Base-by-base conservation (phyloP, 2,888 invertebrate genomes). In the Eulithis testata region DNA sequence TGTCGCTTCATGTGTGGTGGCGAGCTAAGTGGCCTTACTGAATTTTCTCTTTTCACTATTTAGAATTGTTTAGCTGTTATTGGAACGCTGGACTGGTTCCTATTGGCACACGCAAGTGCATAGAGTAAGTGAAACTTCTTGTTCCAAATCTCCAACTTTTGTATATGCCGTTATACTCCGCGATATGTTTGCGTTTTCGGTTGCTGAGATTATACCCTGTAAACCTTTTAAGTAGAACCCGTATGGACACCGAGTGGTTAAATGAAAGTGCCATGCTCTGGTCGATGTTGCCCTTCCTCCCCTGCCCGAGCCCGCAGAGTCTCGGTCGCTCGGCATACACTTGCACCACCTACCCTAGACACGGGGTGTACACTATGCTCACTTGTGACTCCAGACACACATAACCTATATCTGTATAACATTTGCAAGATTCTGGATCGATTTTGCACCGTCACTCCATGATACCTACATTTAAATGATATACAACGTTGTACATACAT, bases 361-460 rank as follows among this genome's bases (percentile, higher is more conserved):
- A 82, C 80, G 84, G 84, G 85, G 82, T 84, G 79, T 80, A 85
- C 83, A 83, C 84, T 84, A 83, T 84, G 85, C 80, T 83, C 85
- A 87, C 86, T 85, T 84, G 84, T 86, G 82, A 82, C 79, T 84
- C 85, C 83, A 81, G 71, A 86, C 81, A 85, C 77, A 87, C 83
- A 82, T 79, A 79, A 84, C 82, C 79, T 76, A 83, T 80, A 81
- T 76, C 74, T 81, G 75, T 79, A 79, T 73, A 74, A 87, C 86
- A 88, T 82, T 82, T 87, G 87, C 89, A 89, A 89, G 85, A 73
- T 67, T 87, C 84, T 85, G 85, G 90, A 91, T 93, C 94, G 94
- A 94, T 94, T 94, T 94, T 94, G 94, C 94, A 94, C 94, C 94
- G 94, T 92, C 88, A 91, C 91, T 92, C 90, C 92, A 90, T 88